Base-by-base conservation (phyloP, 1,140 invertebrate species). In the Trachymyrmex septentrionalis region DNA sequence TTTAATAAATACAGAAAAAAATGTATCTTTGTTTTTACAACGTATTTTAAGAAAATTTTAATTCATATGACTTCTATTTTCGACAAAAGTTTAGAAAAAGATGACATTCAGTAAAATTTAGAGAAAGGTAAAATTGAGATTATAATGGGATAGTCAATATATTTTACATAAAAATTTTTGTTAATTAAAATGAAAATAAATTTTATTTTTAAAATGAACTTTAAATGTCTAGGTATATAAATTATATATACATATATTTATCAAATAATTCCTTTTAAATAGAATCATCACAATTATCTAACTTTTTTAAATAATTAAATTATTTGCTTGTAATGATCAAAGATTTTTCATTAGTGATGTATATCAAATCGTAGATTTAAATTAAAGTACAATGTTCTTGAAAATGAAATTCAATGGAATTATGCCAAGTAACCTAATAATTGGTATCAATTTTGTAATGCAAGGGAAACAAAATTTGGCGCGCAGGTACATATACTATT, bases 271-370 rank as follows among this genome's bases (percentile, higher is more conserved):
- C n/a, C 7, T 34, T 30, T 30, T 30, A 61, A 5, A 2, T 34
- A n/a, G 16, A 64, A 64, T 34, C 19, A 34, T 64, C 14, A 30
- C n/a, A n/a, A n/a, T n/a, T n/a, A 34, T 34, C 30, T 19, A 10
- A 66, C 5, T 7, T 44, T 44, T 44, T 0, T 12, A 10, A n/a
- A 34, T 9, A 34, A n/a, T 66, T 66, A 64, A 64, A 64, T 64
- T 30, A 64, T 64, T 64, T 63, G 6, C 27, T 30, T 64, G 27
- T 30, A 66, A 66, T 34, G 2, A 66, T 66, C n/a, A 66, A 44
- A 66, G 27, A 5, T 0, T 30, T 64, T 64, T 7, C 27, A 30
- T 64, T 64, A 30, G 14, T 19, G 3, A 64, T 9, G 0, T 64
- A 30, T 30, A 64, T 10, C 10, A 64, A 64, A 64, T 9, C 16